phyloP scores from a whole-genome alignment of 2,113 vertebrate genomes.

The Hylia prasina region DNA sequence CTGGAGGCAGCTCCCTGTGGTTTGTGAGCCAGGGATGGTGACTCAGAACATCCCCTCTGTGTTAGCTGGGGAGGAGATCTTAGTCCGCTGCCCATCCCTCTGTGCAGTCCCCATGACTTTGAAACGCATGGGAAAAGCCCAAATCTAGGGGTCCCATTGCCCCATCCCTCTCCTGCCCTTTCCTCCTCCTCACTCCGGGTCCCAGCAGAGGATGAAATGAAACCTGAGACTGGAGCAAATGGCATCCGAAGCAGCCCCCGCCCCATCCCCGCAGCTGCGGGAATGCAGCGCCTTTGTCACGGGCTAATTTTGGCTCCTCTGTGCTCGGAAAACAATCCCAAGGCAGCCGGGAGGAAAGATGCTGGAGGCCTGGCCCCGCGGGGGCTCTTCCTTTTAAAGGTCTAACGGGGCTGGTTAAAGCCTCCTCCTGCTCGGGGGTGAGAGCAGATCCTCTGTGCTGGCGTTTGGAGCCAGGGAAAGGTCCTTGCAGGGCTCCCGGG shows the following conservation, averaged over 20 bases:
- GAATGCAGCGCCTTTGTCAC: slow-evolving; percentile 33
- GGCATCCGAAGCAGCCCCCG: not conserved
- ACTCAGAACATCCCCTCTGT: not conserved
- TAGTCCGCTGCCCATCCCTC: not conserved
- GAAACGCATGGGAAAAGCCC: not conserved
- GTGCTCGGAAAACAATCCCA: slow-evolving; percentile 3
- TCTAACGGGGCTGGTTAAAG: not conserved
- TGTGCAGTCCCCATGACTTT: not conserved
- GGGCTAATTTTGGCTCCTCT: slow-evolving; percentile 58
- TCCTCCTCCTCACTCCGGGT: not conserved
- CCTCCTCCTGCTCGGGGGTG: not conserved
- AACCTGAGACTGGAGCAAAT: not conserved
- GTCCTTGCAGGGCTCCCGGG: not conserved
- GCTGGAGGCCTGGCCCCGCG: not conserved
- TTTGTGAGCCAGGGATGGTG: not conserved
- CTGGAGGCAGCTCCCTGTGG: not conserved
- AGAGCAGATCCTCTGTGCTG: not conserved
- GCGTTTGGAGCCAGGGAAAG: accelerated
- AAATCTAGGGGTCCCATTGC: accelerated
- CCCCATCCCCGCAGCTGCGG: not conserved
- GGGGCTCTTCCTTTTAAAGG: slow-evolving; percentile 50
- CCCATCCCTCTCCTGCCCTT: not conserved
- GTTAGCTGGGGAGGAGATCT: not conserved
- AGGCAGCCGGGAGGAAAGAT: slow-evolving; percentile 25
- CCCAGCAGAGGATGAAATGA: not conserved